Evolutionary conservation across 2,797 vertebrate genomes (phyloP), one percentile per base, ranked within the genome.

Genomic region (Manis crassicaudata): DNA sequence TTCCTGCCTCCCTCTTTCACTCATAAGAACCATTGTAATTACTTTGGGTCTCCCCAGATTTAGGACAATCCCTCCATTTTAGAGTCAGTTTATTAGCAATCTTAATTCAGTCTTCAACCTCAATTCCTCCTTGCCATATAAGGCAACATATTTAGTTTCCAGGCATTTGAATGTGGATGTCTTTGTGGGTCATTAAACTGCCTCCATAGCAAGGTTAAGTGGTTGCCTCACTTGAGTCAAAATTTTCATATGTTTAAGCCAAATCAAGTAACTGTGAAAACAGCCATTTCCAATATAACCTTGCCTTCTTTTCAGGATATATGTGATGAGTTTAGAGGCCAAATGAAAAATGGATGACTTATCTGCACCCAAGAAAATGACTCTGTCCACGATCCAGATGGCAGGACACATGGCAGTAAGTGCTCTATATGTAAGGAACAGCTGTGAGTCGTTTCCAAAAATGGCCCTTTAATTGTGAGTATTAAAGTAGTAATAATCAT

Each of bases 401-500:
- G 98, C 95, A 98, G 88, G 76, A 97, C 97, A 40, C 98, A 99
- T 76, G 98, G 75, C 97, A 99, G 98, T 97, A 98, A 98, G 32
- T 99, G 98, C 94, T 95, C 98, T 81, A 98, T 99, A 98, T 99
- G 98, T 5, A 98, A 98, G 46, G 97, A 97, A 5, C 98, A 95
- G 92, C 92, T 99, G 98, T 99, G 90, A 98, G 98, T 98, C 94
- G 4, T 52, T 81, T 80, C n/a, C 20, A 32, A 81, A 72, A 65
- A 52, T 29, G 10, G 25, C 6, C 0, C 25, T 92, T 80, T 43
- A 14, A 5, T 27, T 67, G 11, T 43, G 32, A 16, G 23, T 67
- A 50, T 88, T 83, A 85, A 52, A 32, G 6, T n/a, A 43, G 46
- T 20, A 65, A 86, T 50, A 77, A 60, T 65, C 5, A 25, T 27